A percentile compares a stretch with the other conserved stretches of the same genome.
phyloP scores from a whole-genome alignment of 2,113 vertebrate genomes.

The Brachypodius melanocephalos region DNA sequence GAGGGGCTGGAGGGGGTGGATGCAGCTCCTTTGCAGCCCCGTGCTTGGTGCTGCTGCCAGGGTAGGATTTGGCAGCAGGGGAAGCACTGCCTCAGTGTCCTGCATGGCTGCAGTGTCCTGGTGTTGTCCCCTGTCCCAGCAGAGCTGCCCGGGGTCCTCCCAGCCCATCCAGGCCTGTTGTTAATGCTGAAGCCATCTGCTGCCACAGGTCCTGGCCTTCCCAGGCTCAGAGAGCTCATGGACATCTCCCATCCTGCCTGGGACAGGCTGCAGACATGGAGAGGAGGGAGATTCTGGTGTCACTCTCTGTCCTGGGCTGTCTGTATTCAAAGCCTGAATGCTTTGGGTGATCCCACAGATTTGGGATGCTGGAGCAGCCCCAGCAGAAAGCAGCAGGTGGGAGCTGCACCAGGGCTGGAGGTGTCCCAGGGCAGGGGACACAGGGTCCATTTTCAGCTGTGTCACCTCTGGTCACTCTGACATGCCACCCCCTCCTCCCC shows the following conservation, averaged over 20 bases:
- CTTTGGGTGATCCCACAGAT: neutral
- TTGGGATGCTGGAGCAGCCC: neutral
- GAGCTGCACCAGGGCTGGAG: neutral
- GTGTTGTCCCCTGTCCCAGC: neutral
- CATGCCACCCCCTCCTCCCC: neutral
- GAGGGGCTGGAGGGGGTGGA: neutral
- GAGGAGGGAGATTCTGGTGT: neutral
- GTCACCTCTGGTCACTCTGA: neutral
- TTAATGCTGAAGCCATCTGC: neutral
- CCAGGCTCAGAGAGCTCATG: neutral
- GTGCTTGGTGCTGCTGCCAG: neutral
- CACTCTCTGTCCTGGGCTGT: neutral
- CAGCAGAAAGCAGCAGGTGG: neutral
- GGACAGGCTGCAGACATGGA: neutral
- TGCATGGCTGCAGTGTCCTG: neutral
- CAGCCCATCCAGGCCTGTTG: neutral
- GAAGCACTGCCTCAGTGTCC: rapidly evolving
- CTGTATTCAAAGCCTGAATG: neutral
- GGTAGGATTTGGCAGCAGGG: neutral
- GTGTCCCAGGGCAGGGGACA: neutral
- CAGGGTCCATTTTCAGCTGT: neutral
- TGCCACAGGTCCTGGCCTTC: neutral
- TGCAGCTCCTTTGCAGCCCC: neutral
- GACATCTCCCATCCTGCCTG: neutral
- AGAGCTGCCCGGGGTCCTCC: neutral